Evolutionary conservation across 92 coral and sea anemone species (phyloP), one percentile per base, ranked within the genome.

Genomic region (Paragorgia papillata): DNA sequence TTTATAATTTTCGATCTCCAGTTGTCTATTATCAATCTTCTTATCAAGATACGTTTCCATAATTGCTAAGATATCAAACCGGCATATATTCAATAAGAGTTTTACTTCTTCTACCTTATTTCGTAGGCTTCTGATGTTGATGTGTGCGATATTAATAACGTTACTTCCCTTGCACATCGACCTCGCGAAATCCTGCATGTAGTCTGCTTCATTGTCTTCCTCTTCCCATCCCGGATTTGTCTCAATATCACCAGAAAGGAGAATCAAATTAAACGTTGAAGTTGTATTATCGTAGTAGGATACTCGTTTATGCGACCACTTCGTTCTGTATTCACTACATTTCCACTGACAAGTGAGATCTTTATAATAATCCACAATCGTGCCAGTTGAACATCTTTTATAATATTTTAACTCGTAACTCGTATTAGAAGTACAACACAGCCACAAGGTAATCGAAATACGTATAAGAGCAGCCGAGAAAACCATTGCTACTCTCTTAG

Each of bases 11-110:
- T 66, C 81, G 18, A 83, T 51, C 7, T 76, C 69, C 39, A 83
- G 62, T 43, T 62, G 74, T 24, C 8, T 9, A 70, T 58, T 66
- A 18, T 64, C 33, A 22, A 74, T 62, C 29, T 79, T 33, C 62
- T 75, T 61, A 56, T 82, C 58, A 4, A 82, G 39, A 60, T 71
- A 82, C 34, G 75, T 74, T 46, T 82, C 76, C 1, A 74, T 46
- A 24, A 74, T 63, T 26, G 86, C 44, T 20, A 82, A 55, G 22
- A 74, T 74, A 71, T 82, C 81, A 39, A 82, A 75, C 14, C 60
- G 58, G 44, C 73, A 53, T 56, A 54, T 35, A 10, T 61, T 59
- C 57, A 56, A 37, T 26, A 80, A 46, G 28, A 54, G 19, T 57
- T 55, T 53, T 22, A 64, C 22, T 54, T 79, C 83, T 65, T 79